Conservation (phyloP, 2,888 invertebrate species). For the Yponomeuta evonymella region DNA sequence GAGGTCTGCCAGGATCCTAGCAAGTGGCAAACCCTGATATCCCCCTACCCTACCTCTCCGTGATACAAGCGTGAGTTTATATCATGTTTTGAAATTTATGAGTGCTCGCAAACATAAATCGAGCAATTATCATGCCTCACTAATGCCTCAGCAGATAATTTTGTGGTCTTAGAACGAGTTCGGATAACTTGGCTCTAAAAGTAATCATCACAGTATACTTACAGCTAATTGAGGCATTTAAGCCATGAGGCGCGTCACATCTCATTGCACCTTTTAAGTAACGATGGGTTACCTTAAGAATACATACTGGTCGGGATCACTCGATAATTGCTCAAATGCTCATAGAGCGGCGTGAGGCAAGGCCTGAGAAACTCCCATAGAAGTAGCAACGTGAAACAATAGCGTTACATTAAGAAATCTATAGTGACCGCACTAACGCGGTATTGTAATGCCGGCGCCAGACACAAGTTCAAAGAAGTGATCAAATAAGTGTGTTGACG, state of each 20-base stretch:
- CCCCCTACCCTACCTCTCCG: no score
- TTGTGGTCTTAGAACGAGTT: no score
- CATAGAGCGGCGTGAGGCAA: not conserved
- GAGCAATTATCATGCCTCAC: no score
- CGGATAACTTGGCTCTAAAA: no score
- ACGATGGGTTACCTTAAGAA: not conserved
- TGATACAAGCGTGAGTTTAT: no score
- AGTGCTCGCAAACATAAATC: no score
- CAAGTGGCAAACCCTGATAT: no score
- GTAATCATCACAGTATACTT: not conserved
- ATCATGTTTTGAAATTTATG: no score
- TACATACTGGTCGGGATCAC: not conserved
- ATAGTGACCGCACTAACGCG: constrained; percentile 4
- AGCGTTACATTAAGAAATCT: not conserved
- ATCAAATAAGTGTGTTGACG: no score
- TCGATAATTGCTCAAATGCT: constrained; percentile 6
- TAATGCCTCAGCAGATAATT: no score
- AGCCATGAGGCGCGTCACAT: not conserved
- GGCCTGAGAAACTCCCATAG: constrained; percentile 9
- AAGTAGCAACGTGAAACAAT: constrained; percentile 4
- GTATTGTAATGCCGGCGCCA: not conserved
- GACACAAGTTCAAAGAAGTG: no score
- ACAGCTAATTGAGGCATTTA: not conserved
- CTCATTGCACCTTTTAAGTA: not conserved
- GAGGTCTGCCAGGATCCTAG: no score